phyloP scores from a whole-genome alignment of 2,797 vertebrate species.

The Bradypodion ventrale region DNA sequence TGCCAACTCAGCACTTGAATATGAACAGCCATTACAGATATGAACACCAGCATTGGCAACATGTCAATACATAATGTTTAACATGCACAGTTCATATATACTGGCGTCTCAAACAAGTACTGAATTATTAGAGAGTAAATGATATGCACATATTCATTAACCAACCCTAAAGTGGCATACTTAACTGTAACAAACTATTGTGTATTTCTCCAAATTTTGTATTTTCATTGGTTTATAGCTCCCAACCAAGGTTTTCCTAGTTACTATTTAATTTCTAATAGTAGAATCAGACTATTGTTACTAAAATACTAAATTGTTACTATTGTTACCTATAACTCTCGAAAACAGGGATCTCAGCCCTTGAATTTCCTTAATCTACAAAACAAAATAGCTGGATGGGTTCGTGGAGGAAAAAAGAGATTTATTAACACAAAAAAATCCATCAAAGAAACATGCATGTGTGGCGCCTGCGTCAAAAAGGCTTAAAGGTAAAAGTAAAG shows the following conservation, averaged over 20 bases:
- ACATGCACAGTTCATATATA: neutral
- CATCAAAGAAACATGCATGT: too few relatives aligned
- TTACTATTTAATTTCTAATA: constrained; percentile 6
- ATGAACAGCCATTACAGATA: neutral
- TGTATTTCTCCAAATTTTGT: neutral
- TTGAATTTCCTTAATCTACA: too few relatives aligned
- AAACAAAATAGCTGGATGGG: too few relatives aligned
- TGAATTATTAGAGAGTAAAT: neutral
- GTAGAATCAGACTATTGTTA: neutral
- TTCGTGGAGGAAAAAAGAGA: too few relatives aligned
- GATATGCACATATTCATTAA: neutral
- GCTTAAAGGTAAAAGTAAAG: too few relatives aligned
- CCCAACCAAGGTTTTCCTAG: neutral
- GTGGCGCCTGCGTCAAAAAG: too few relatives aligned
- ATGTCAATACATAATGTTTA: neutral
- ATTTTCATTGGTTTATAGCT: neutral
- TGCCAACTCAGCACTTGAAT: neutral
- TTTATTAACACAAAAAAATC: too few relatives aligned
- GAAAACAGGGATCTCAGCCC: too few relatives aligned
- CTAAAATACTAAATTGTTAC: too few relatives aligned
- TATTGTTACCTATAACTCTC: too few relatives aligned
- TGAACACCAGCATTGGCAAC: neutral
- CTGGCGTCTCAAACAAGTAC: neutral
- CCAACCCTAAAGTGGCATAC: neutral
- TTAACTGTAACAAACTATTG: neutral